Evolutionary conservation across 30 jellyfish, hydroid and myxozoan genomes (phyloP), one percentile per base, ranked within the genome.

Genomic region (Catostylus mosaicus): DNA sequence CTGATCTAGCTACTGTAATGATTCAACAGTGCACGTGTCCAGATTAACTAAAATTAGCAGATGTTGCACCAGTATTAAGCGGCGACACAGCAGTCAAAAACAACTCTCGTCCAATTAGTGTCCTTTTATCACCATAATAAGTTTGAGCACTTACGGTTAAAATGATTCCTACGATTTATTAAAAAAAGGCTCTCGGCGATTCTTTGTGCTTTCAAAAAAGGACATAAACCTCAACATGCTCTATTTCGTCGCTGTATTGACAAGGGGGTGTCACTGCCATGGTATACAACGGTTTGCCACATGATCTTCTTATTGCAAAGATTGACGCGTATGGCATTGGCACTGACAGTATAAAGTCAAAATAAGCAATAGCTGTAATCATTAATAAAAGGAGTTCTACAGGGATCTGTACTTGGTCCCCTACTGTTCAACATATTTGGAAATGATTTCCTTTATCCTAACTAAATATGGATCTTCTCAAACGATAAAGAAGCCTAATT

Each of bases 231-330:
- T 8, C 70, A 56, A 27, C 70, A 56, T n/a, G 70, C 70, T 56
- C 70, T 19, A 56, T 56, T 56, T 56, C 70, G 70, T 56, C 70
- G 26, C 70, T 56, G 26, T 56, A 56, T 56, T 19, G 70, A 56
- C 70, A 56, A 56, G 26, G 34, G 70, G 26, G 70, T 56, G 70
- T 27, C 11, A 56, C 30, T 56, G 33, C 70, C 70, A 56, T 56
- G 70, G 70, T 56, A 56, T 27, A 56, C 70, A 9, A 19, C 33
- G 7, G 70, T n/a, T 22, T 56, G 34, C 70, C 30, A 22, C 34
- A n/a, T 56, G 0, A 56, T 43, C 54, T 43, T 43, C 54, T 43
- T 43, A 43, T 43, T 16, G 54, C 54, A 9, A 43, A 16, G 54
- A n/a, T n/a, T n/a, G n/a, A n/a, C n/a, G n/a, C n/a, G n/a, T n/a